phyloP scores from a whole-genome alignment of 1,140 invertebrate species.

The Procambarus clarkii region DNA sequence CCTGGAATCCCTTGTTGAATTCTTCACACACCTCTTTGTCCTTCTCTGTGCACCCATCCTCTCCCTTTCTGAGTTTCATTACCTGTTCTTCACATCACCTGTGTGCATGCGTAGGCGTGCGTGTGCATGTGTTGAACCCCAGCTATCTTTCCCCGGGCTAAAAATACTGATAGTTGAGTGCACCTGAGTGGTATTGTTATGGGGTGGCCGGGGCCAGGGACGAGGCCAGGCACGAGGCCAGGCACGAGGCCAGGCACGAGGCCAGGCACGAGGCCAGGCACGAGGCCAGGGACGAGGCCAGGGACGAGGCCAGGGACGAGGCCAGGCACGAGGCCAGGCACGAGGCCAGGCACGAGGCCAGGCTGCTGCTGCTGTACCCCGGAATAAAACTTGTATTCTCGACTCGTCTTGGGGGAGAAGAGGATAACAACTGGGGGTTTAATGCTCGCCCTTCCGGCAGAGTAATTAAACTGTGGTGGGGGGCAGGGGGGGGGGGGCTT shows the following conservation, averaged over 20 bases:
- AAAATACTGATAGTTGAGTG: constrained; percentile 23
- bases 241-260: no score
- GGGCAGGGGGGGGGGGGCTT: background rate
- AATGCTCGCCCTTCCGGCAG: background rate
- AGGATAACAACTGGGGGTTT: background rate
- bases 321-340: no score
- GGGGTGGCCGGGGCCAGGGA: background rate
- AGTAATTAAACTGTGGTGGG: background rate
- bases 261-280: no score
- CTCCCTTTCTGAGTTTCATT: no score
- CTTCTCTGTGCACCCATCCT: no score
- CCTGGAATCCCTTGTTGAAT: no score
- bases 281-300: background rate
- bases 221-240: no score
- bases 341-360: background rate
- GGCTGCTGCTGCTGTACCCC: background rate
- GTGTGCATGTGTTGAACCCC: background rate
- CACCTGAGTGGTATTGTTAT: constrained; percentile 33
- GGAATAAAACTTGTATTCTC: background rate
- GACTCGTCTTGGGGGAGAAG: background rate
- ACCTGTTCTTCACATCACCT: no score
- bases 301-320: no score
- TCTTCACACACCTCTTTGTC: no score
- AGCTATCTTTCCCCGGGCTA: background rate
- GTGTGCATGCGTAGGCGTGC: background rate